Evolutionary conservation across 2,888 invertebrate species (phyloP), one percentile per base, ranked within the genome.

Genomic region (Lamellibrachia satsuma): DNA sequence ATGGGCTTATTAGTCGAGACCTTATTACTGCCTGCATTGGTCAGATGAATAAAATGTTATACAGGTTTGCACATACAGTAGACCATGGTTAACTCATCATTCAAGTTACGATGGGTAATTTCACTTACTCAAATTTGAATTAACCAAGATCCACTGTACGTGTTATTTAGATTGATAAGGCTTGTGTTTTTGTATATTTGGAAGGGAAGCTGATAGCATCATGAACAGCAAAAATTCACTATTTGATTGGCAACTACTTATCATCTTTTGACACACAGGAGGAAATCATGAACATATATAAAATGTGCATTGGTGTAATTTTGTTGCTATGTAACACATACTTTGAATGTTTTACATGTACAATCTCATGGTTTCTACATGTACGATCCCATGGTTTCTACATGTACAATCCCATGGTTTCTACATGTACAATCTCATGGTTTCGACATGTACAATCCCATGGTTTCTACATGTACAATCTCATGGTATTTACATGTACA

Each of bases 201-300:
- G 22, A 75, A 75, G 75, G 75, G 75, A 75, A 22, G 75, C 22
- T n/a, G n/a, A 22, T 75, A 15, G 75, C 75, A 75, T 75, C 75
- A 75, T 75, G 75, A 75, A 75, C 75, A 75, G 75, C 75, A 75
- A 75, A 75, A 75, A 75, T 15, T 75, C 75, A 75, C 75, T 22
- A 75, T 75, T 75, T 22, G 75, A 75, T 75, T 75, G 75, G 75
- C n/a, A 11, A n/a, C 75, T 75, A n/a, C 22, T 75, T 75, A n/a
- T n/a, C 55, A 55, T 55, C 55, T 75, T 0, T 75, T 75, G 75
- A 22, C 75, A 75, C 75, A 15, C 75, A 75, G n/a, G n/a, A 75
- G 15, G 75, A 75, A 75, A 75, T 75, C 75, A 75, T 75, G 75
- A 75, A 22, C 75, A 75, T 15, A 75, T 75, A 6, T 15, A 75